These are phyloP conservation scores for Leptodactylus fallax DNA, from an alignment of 2,797 vertebrate genomes.

Conservation along the genomic window DNA sequence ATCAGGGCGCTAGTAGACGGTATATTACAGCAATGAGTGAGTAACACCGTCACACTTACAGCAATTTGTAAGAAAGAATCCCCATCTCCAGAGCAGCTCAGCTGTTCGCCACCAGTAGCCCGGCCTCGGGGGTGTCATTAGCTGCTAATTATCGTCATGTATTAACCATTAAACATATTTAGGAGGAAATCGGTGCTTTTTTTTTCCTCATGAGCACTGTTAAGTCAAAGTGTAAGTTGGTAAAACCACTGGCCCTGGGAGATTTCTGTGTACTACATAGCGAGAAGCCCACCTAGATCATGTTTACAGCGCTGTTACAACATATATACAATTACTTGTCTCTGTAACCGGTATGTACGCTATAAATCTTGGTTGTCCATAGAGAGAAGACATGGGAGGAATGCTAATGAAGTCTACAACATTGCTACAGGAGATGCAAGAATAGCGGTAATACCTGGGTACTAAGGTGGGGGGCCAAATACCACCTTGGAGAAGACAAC, in stretches of 20 bases:
- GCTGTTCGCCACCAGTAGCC: constrained; percentile 60
- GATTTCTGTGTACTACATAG: not conserved
- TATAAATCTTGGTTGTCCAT: not conserved
- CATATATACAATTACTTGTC: constrained; percentile 1
- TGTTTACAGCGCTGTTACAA: not conserved
- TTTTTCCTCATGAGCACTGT: constrained; percentile 34
- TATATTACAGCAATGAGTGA: constrained; percentile 56
- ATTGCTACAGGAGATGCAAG: not conserved
- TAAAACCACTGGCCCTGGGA: constrained; percentile 9
- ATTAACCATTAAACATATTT: constrained; percentile 62
- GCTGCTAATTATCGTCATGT: constrained; percentile 59
- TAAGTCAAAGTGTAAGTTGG: constrained; percentile 37
- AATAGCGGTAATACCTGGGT: too few relatives aligned
- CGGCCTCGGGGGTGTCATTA: constrained; percentile 51
- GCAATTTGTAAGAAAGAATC: constrained; percentile 62
- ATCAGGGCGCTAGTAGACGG: constrained; percentile 31
- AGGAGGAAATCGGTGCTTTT: constrained; percentile 49
- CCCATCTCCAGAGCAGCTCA: constrained; percentile 49
- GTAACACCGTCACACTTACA: constrained; percentile 58
- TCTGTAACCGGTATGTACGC: not conserved
- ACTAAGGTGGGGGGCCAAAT: too few relatives aligned
- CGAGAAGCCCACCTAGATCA: not conserved
- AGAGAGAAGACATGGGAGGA: not conserved
- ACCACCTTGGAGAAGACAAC: not conserved
- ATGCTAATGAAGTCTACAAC: not conserved